Percentiles rank a stretch among this genome's conserved stretches.
Conservation (phyloP, 2,113 vertebrate species). For the Megaptera novaeangliae region DNA sequence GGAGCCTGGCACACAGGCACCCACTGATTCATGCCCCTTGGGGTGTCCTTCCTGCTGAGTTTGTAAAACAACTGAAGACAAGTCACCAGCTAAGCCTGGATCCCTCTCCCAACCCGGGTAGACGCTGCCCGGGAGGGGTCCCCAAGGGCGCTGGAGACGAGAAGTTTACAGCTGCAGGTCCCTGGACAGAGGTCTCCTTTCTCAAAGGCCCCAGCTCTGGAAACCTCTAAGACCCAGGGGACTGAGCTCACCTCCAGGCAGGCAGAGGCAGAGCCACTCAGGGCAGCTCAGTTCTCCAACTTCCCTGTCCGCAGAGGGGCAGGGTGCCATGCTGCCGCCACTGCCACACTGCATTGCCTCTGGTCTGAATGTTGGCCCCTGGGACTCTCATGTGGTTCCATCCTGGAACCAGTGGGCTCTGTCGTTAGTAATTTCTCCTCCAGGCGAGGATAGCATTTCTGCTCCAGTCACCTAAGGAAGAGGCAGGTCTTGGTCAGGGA, state of each 20-base stretch:
- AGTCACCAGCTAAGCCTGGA: background rate
- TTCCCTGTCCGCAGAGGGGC: background rate
- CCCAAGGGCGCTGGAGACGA: background rate
- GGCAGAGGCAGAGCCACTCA: too few species aligned
- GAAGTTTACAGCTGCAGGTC: too few species aligned
- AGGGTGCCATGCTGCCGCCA: fast-evolving
- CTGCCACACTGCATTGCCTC: fast-evolving
- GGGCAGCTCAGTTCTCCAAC: background rate
- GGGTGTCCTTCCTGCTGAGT: background rate
- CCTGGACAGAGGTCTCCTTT: background rate
- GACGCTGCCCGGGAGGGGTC: background rate
- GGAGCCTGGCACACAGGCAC: background rate
- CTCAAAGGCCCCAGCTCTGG: background rate
- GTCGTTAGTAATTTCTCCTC: background rate
- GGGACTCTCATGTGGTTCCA: background rate
- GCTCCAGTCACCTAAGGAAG: background rate
- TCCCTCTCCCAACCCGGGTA: background rate
- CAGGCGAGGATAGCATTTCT: fast-evolving
- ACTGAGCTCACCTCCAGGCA: background rate
- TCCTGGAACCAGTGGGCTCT: background rate
- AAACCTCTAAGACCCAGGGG: background rate
- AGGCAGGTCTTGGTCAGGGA: background rate
- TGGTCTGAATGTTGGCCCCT: background rate
- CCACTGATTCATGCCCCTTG: background rate
- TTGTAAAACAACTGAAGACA: background rate